These are phyloP conservation scores for Dynastes hyllus DNA, from an alignment of 2,888 invertebrate species.

Conservation along the genomic window DNA sequence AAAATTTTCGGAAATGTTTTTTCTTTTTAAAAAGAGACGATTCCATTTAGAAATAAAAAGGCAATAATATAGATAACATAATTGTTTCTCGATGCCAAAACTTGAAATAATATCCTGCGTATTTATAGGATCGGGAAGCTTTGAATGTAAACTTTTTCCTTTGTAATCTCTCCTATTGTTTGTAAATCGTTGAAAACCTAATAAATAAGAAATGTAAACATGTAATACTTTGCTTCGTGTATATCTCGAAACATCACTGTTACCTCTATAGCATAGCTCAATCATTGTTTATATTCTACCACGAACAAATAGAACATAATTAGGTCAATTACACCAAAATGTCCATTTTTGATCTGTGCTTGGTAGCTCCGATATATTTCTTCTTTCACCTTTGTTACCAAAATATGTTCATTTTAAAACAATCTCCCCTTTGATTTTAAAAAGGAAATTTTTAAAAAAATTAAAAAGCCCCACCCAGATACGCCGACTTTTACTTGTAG, in stretches of 20 bases:
- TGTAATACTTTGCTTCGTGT: constrained; percentile 10
- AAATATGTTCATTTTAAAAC: too few relatives aligned
- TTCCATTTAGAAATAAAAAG: constrained; percentile 40
- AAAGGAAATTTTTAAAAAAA: too few relatives aligned
- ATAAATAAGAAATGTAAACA: constrained; percentile 40
- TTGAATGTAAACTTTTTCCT: constrained; percentile 36
- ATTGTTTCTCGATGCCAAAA: constrained; percentile 44
- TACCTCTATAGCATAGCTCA: constrained; percentile 20
- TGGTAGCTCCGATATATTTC: neutral
- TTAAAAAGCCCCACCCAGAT: too few relatives aligned
- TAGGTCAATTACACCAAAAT: constrained; percentile 16
- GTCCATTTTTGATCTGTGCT: constrained; percentile 16
- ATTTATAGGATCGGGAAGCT: constrained; percentile 37
- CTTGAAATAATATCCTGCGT: constrained; percentile 43
- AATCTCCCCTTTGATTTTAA: too few relatives aligned
- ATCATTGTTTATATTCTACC: constrained; percentile 19
- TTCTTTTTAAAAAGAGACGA: constrained; percentile 45
- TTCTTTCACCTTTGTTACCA: neutral
- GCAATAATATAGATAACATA: constrained; percentile 46
- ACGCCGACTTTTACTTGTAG: too few relatives aligned
- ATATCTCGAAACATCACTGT: constrained; percentile 18
- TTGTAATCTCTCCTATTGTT: constrained; percentile 39
- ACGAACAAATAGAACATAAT: constrained; percentile 22
- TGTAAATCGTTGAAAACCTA: constrained; percentile 43
- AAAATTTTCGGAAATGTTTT: too few relatives aligned